phyloP scores from a whole-genome alignment of 2,797 vertebrate genomes.

The Pseudochirops corinnae region DNA sequence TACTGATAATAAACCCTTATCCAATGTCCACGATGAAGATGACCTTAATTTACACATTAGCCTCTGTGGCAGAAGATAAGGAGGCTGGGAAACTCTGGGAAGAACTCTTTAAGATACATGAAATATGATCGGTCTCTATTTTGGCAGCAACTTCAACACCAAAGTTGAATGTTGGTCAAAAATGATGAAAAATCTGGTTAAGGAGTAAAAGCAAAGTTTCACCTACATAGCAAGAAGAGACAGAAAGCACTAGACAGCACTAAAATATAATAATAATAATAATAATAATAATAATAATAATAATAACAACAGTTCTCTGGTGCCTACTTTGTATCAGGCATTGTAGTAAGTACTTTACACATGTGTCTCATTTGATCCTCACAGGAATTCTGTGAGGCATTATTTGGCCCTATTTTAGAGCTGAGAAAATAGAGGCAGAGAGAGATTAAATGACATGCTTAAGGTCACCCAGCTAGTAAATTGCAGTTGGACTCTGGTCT shows the following conservation, averaged over 20 bases:
- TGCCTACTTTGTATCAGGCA: neutral
- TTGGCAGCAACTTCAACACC: neutral
- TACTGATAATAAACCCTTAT: no score
- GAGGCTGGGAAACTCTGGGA: neutral
- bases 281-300: no score
- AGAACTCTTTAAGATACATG: neutral
- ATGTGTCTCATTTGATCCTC: neutral
- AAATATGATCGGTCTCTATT: neutral
- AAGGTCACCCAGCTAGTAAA: no score
- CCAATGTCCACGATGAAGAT: neutral
- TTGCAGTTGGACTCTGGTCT: no score
- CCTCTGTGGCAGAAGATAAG: neutral
- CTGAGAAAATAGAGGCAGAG: no score
- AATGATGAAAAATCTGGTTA: neutral
- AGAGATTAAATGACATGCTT: no score
- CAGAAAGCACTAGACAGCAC: neutral
- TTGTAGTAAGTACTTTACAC: neutral
- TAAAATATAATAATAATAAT: neutral
- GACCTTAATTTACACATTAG: neutral
- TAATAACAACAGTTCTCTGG: no score
- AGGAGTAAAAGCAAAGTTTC: neutral
- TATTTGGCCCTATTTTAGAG: no score
- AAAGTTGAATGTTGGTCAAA: neutral
- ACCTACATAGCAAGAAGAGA: neutral
- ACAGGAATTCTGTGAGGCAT: no score